Percentiles rank a stretch among this genome's conserved stretches.
Conservation (phyloP, 2,888 invertebrate species). For the Ennomos erosarius region DNA sequence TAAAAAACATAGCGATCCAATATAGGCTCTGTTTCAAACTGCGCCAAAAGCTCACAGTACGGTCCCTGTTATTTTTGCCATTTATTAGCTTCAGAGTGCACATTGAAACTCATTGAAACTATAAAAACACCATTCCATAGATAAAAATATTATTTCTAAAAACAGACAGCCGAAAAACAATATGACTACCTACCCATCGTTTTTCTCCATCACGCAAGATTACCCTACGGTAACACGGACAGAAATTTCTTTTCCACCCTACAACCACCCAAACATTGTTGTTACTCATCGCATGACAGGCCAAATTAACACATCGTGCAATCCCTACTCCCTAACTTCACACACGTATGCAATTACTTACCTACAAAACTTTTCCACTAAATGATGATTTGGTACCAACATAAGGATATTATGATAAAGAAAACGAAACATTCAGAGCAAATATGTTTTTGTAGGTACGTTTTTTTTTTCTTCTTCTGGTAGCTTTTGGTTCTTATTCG, state of each 20-base stretch:
- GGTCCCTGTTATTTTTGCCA: too few relatives aligned
- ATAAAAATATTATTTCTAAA: slow-evolving; percentile 6
- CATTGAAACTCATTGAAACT: too few relatives aligned
- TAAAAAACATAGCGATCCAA: too few relatives aligned
- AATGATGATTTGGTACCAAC: slow-evolving; percentile 23
- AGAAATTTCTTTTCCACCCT: slow-evolving; percentile 47
- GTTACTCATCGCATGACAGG: slow-evolving; percentile 80
- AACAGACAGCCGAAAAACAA: slow-evolving; percentile 24
- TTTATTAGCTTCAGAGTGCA: too few relatives aligned
- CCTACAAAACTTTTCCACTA: slow-evolving; percentile 44
- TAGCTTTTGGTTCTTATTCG: too few relatives aligned
- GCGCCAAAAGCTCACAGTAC: too few relatives aligned
- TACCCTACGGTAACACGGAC: slow-evolving; percentile 49
- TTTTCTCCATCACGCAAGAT: slow-evolving; percentile 48
- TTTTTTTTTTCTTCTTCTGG: too few relatives aligned
- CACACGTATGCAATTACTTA: slow-evolving; percentile 53
- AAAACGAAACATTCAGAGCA: too few relatives aligned
- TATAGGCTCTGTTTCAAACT: too few relatives aligned
- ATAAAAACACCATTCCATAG: too few relatives aligned
- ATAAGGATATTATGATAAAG: slow-evolving; percentile 4
- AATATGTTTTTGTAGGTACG: too few relatives aligned
- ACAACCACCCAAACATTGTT: slow-evolving; percentile 54
- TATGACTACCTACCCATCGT: slow-evolving; percentile 21
- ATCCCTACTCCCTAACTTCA: slow-evolving; percentile 49
- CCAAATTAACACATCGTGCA: slow-evolving; percentile 78